Evolutionary conservation across 2,888 invertebrate species (phyloP), one percentile per base, ranked within the genome.

Genomic region (Lithosia quadra): DNA sequence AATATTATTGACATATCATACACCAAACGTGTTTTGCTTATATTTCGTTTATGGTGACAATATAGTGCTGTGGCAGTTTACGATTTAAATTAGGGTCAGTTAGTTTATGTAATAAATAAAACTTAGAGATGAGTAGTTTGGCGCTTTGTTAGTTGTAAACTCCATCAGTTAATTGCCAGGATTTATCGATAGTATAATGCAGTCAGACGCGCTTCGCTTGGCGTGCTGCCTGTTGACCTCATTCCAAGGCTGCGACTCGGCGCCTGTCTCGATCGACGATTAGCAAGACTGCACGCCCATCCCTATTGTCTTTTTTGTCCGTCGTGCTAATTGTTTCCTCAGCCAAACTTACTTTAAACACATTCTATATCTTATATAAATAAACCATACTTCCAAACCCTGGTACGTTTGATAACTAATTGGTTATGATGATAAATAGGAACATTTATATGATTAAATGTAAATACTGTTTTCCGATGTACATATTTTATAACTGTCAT

Each of bases 241-340:
- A 89, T 88, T 90, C 84, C 85, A 74, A 78, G 80, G 80, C 78
- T 84, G 86, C 83, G 85, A 81, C 80, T 76, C 78, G 88, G 89
- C 90, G 91, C 90, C 89, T 88, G 87, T 85, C 87, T 85, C 86
- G 84, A 89, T 89, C 84, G 84, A 84, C 88, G 84, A 90, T 89
- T 88, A 88, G 83, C 84, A 78, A 79, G 78, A 82, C 83, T 84
- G 75, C 86, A 85, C 86, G 85, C 88, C 86, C 91, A 90, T 90
- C 92, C 89, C 92, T 92, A 92, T 91, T 92, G 89, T 91, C 84
- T 88, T 86, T 88, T 56, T 90, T 86, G 75, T 79, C 72, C 71
- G 71, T 74, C 74, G 63, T 75, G 74, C 76, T 87, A 83, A 86
- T 86, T 87, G 80, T 82, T 81, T 81, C 73, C 80, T 73, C 43